Base-by-base conservation (phyloP, 2,113 vertebrate genomes). In the Sarotherodon lohbergeri region DNA sequence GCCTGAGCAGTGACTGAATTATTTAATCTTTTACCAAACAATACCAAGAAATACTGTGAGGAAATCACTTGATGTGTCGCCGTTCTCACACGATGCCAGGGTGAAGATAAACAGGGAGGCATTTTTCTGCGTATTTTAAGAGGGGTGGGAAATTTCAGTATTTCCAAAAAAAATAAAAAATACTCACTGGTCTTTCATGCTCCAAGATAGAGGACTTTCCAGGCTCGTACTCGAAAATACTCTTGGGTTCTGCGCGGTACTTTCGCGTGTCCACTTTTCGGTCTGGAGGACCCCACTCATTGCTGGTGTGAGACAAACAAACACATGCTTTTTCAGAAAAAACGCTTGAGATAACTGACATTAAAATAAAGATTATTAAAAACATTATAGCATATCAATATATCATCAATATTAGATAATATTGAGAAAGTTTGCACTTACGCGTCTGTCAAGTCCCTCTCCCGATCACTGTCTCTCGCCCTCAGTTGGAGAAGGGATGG, bases 221-320 rank as follows among this genome's bases (percentile, higher is more conserved):
- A 0, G 99, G 99, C 92, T 99, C 98, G 4, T 99, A 99, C 56
- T 99, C 98, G 96, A 99, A 99, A 95, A 99, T 99, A 90, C 99
- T 99, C 93, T 98, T 97, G 17, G 99, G 99, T 90, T 99, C 98
- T 3, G 98, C 99, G 0, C 99, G 98, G 89, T 99, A 99, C 94
- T 97, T 99, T 54, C 99, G 96, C 3, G 99, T 99, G 88, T 99
- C 98, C 27, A 99, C 98, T 94, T 99, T 99, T 90, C 98, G 97
- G 94, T 99, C 98, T 3, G 98, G 97, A 71, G 99, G 99, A 80
- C 98, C 98, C 98, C 98, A 99, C 89, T 98, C 97, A 39, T 99
- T 99, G 95, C 98, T 99, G 86, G 27, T 39, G 59, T 4, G 91
- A 91, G 56, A 84, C 86, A 92, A 3, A 41, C 73, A 41, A 73